Conservation (phyloP, 2,113 vertebrate genomes). For the Phocoena sinus region DNA sequence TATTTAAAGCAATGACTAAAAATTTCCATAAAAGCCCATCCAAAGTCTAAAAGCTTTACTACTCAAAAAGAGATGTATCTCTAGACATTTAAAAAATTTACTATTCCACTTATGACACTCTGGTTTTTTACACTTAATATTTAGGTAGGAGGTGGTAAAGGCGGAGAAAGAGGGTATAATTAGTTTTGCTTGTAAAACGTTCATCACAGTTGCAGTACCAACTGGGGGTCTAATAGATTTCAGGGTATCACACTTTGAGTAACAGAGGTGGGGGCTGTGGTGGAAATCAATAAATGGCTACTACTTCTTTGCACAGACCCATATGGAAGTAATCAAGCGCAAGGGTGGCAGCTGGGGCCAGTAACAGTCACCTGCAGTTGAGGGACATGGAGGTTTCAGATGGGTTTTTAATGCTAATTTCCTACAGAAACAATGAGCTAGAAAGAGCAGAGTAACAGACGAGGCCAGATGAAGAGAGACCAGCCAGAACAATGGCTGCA, state of each 20-base stretch:
- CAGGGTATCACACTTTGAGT: slow-evolving; percentile 76
- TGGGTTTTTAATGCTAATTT: slow-evolving; percentile 88
- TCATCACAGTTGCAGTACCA: slow-evolving; percentile 77
- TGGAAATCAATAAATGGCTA: slow-evolving; percentile 81
- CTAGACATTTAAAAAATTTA: slow-evolving; percentile 73
- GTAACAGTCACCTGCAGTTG: slow-evolving; percentile 96
- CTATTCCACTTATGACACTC: slow-evolving; percentile 64
- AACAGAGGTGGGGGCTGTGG: slow-evolving; percentile 47
- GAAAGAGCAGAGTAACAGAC: slow-evolving; percentile 80
- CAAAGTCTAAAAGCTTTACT: slow-evolving; percentile 74
- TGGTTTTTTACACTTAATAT: slow-evolving; percentile 74
- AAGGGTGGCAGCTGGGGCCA: slow-evolving; percentile 96
- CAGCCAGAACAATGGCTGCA: slow-evolving; percentile 93
- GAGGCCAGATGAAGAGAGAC: slow-evolving; percentile 85
- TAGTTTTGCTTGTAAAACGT: slow-evolving; percentile 82
- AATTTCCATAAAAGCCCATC: slow-evolving; percentile 69
- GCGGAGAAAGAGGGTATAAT: slow-evolving; percentile 72
- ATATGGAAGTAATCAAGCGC: slow-evolving; percentile 98
- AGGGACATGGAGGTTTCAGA: slow-evolving; percentile 81
- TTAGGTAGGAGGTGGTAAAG: slow-evolving; percentile 69
- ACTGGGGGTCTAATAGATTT: slow-evolving; percentile 79
- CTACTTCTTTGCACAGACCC: slow-evolving; percentile 84
- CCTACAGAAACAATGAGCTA: slow-evolving; percentile 83
- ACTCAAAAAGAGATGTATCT: slow-evolving; percentile 65
- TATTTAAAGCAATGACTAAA: slow-evolving; percentile 51